Evolutionary conservation across 2,888 invertebrate genomes (phyloP).

Genomic region (Aleiodes testaceus): DNA sequence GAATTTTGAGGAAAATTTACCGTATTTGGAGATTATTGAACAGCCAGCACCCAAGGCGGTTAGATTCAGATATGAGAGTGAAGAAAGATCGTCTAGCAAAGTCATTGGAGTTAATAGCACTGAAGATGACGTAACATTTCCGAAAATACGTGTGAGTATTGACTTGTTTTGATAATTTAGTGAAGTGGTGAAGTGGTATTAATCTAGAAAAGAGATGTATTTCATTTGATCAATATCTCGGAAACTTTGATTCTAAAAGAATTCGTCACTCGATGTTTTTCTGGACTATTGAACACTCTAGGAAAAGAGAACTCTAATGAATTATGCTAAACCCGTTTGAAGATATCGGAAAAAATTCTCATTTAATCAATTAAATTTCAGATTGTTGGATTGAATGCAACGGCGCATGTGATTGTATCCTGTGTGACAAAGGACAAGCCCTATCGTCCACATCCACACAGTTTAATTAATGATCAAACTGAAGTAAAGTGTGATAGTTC

Average conservation of each 20-base stretch:
- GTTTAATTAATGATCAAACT: conserved; percentile 91
- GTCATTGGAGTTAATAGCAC: conserved; percentile 93
- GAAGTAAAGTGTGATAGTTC: conserved; percentile 77
- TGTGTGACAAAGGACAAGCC: conserved; percentile 78
- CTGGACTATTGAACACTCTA: no score
- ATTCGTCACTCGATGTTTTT: no score
- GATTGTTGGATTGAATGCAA: conserved; percentile 74
- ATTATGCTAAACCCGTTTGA: no score
- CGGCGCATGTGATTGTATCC: conserved; percentile 77
- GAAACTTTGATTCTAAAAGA: no score
- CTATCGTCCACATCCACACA: conserved; percentile 77
- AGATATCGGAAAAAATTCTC: no score
- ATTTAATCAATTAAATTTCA: conserved; percentile 59
- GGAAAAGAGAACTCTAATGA: no score
- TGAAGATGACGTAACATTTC: conserved; percentile 93
- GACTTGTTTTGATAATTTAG: not conserved
- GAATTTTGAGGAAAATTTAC: conserved; percentile 57
- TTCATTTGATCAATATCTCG: no score
- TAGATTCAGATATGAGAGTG: conserved; percentile 95
- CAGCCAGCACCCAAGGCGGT: conserved; percentile 94
- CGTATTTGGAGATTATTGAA: conserved; percentile 87
- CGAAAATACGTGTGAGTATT: conserved; percentile 85
- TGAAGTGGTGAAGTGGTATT: not conserved
- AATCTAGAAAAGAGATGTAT: not conserved
- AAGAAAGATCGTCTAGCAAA: conserved; percentile 95